Evolutionary conservation across 2,797 vertebrate species (phyloP).

Genomic region (Siniperca undulata): DNA sequence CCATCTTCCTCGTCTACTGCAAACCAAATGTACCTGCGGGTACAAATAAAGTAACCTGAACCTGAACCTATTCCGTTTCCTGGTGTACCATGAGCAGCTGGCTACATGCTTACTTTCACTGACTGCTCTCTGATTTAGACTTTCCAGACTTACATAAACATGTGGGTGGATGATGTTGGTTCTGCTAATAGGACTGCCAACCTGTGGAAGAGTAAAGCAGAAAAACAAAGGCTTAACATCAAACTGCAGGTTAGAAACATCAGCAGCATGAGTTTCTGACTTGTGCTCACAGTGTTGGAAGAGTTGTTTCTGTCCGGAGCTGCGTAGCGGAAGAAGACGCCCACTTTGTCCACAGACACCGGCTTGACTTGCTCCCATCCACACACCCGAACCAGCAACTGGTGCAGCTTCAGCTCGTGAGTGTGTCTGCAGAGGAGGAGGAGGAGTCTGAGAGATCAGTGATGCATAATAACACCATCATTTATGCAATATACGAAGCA

Average conservation of each 20-base stretch:
- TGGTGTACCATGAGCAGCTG: neutral
- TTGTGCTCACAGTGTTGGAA: slow-evolving; percentile 90
- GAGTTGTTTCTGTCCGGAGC: slow-evolving; percentile 94
- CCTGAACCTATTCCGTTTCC: neutral
- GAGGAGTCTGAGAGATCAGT: neutral
- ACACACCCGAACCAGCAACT: slow-evolving; percentile 94
- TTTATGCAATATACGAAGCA: neutral
- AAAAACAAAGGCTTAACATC: neutral
- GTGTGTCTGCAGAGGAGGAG: slow-evolving; percentile 88
- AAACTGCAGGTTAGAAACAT: neutral
- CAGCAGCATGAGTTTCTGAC: neutral
- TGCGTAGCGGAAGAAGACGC: slow-evolving; percentile 96
- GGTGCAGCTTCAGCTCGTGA: slow-evolving; percentile 97
- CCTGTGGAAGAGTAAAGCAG: slow-evolving; percentile 78
- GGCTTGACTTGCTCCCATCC: slow-evolving; percentile 99
- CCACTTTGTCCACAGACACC: slow-evolving; percentile 98
- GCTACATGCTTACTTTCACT: neutral
- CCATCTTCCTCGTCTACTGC: too few relatives aligned
- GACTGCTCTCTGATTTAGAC: neutral
- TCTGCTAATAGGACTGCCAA: slow-evolving; percentile 95
- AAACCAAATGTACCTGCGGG: too few relatives aligned
- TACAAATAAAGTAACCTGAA: too few relatives aligned
- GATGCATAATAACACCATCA: neutral
- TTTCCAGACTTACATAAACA: slow-evolving; percentile 92
- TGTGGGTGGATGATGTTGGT: slow-evolving; percentile 99